A percentile compares a stretch with the other conserved stretches of the same genome.
These are phyloP conservation scores for Columba livia DNA, from an alignment of 2,113 vertebrate species.

Conservation along the genomic window DNA sequence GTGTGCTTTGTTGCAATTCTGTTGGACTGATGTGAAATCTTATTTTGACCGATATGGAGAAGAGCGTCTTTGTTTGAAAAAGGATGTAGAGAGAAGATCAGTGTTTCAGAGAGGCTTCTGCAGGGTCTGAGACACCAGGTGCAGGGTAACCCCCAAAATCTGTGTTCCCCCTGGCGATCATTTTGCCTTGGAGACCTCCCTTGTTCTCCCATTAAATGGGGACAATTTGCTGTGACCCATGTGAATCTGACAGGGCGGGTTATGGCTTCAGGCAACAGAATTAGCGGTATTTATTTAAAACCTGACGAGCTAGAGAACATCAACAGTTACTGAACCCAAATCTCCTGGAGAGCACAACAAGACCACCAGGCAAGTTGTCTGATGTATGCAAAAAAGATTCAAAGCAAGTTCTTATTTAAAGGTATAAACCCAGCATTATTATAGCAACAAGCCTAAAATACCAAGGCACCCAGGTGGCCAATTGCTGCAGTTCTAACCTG, in stretches of 20 bases:
- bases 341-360: background rate
- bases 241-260: background rate
- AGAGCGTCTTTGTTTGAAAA: background rate
- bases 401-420: conserved; percentile 20
- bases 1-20: background rate
- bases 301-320: background rate
- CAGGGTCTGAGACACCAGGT: background rate
- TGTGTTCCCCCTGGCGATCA: accelerated
- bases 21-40: background rate
- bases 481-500: conserved; percentile 23
- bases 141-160: background rate
- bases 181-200: conserved; percentile 4
- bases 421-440: background rate
- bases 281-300: conserved; percentile 55
- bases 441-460: conserved; percentile 27
- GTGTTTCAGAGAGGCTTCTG: background rate
- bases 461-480: background rate
- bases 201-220: background rate
- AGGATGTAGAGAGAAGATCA: background rate
- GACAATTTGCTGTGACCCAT: conserved; percentile 13
- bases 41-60: background rate
- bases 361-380: conserved; percentile 39
- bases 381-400: background rate
- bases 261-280: conserved; percentile 35
- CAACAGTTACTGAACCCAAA: background rate